Base-by-base conservation (phyloP, 1,140 invertebrate species). In the Brachionus sp. region DNA sequence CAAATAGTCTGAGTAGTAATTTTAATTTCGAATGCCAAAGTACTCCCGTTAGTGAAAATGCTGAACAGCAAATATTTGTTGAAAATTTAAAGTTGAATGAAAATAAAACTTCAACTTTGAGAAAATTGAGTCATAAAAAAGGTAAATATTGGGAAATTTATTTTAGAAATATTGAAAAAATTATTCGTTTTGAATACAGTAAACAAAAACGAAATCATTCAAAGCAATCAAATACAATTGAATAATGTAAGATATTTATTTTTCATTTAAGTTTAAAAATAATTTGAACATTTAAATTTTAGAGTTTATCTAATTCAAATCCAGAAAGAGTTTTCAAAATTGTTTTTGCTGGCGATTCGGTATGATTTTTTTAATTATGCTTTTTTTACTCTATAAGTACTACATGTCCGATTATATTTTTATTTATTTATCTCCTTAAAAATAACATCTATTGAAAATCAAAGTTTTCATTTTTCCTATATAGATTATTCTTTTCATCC, bases 271-370 rank as follows among this genome's bases (percentile, higher is more conserved):
- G 5, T 19, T 19, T 19, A 19, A 6, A 23, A 23, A 13, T 1
- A 10, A 42, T 42, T 42, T 42, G 1, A 1, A 3, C 39, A 42
- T 29, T 29, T 42, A 42, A 42, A 10, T 42, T 39, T 57, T 19
- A 57, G 50, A 57, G 5, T 19, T 7, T 19, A 3, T 57, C 35
- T 7, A 70, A 70, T 70, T 37, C 35, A 2, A 44, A 37, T 66
- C 82, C 82, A 5, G 70, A 83, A 16, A 25, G 82, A 46, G 33
- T 83, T 16, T 83, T 83, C 33, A 83, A 83, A 83, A 12, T 83
- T 7, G 82, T 70, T 25, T 83, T 83, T 83, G 66, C 57, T 37
- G 82, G 91, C 4, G 91, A 92, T 85, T 80, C 77, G 46, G 77
- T 80, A 80, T 62, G 12, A 13, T 42, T 46, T 37, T 70, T 13